phyloP scores from a whole-genome alignment of 2,797 vertebrate genomes.

The Gadopsis bispinosus region DNA sequence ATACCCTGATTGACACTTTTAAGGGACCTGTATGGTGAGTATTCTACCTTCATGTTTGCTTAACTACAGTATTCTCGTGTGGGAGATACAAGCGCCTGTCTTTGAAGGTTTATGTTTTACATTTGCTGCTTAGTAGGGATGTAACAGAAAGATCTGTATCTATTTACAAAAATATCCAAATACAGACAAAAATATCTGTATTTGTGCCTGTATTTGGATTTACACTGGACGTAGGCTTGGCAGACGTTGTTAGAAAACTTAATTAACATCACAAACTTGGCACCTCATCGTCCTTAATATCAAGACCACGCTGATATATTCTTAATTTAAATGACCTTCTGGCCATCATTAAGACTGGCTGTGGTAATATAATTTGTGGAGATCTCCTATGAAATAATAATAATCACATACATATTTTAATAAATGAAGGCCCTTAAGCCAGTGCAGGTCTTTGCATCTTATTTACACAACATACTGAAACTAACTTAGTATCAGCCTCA shows the following conservation, averaged over 20 bases:
- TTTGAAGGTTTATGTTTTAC: background rate
- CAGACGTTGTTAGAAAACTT: no score
- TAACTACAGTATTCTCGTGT: background rate
- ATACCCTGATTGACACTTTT: background rate
- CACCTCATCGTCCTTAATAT: background rate
- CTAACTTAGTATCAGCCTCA: slow-evolving; percentile 18
- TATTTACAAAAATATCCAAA: no score
- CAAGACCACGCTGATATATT: background rate
- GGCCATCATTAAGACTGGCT: background rate
- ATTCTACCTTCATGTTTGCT: background rate
- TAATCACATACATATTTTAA: slow-evolving; percentile 1
- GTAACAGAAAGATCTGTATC: background rate
- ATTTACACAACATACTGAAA: slow-evolving; percentile 11
- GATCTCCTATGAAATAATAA: background rate
- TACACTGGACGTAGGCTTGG: background rate
- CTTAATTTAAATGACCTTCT: slow-evolving; percentile 12
- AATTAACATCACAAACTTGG: slow-evolving; percentile 5
- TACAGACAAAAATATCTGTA: background rate
- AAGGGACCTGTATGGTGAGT: background rate
- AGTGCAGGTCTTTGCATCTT: slow-evolving; percentile 6
- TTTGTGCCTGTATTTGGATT: background rate
- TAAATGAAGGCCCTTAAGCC: background rate
- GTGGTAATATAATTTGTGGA: background rate
- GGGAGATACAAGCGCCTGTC: background rate
- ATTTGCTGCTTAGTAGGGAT: background rate